Evolutionary conservation across 2,797 vertebrate species (phyloP).

Genomic region (Cossypha niveicapilla): DNA sequence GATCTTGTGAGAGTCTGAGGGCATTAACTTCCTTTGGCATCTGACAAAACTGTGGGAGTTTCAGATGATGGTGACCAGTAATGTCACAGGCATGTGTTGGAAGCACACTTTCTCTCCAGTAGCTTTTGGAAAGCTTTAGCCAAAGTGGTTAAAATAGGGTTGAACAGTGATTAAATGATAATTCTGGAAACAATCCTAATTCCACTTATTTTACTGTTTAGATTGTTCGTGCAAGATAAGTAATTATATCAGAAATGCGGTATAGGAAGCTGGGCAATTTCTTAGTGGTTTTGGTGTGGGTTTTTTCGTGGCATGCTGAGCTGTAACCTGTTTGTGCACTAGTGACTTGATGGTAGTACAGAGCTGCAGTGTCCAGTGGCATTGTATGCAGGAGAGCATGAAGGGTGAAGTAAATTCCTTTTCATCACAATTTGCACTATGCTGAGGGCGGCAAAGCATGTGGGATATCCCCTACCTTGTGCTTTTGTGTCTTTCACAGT

Average conservation of each 20-base stretch:
- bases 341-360: not conserved
- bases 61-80: not conserved
- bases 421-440: not conserved
- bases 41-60: not conserved
- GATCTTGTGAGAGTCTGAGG: not conserved
- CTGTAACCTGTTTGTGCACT: not conserved
- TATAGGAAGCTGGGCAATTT: not conserved
- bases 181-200: not conserved
- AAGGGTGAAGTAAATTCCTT: not conserved
- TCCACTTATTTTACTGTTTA: not conserved
- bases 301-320: not conserved
- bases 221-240: not conserved
- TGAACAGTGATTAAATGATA: not conserved
- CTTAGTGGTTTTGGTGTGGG: rapidly evolving
- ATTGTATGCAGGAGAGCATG: rapidly evolving
- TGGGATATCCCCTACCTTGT: not conserved
- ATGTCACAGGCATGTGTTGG: not conserved
- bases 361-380: rapidly evolving
- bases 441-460: not conserved
- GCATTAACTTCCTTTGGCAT: not conserved
- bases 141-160: not conserved
- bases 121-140: not conserved
- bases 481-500: not conserved
- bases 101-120: not conserved
- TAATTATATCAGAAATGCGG: not conserved